Evolutionary conservation across 2,888 invertebrate species (phyloP), one percentile per base, ranked within the genome.

Genomic region (Gymnoscelis rufifasciata): DNA sequence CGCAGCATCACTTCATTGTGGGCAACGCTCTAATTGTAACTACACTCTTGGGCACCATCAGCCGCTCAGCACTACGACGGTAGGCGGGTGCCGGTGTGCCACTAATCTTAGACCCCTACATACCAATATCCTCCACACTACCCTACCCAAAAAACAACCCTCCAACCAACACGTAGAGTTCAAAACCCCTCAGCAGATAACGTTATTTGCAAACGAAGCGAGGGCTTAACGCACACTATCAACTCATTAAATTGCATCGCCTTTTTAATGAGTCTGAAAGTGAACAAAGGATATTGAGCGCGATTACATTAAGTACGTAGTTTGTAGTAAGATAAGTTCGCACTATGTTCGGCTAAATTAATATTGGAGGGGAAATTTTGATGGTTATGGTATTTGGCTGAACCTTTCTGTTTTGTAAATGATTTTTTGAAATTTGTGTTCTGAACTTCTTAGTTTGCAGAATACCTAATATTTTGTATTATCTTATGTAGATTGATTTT

Each of bases 261-360:
- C 81, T 87, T 88, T 88, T 88, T 88, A 88, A 88, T 88, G 88
- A 88, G 86, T 87, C 88, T 86, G 88, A 87, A 86, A 87, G 84
- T 86, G 84, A 88, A 88, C 87, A 88, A 88, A 88, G 87, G 87
- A 83, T 88, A 86, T 87, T 76, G 84, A 75, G 72, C 77, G 71
- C 87, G 87, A 86, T 87, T 87, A 87, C 87, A 86, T 84, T 86
- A 84, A 87, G 86, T 76, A 79, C 75, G 74, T 77, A 78, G 78
- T 82, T 58, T 81, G 78, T 78, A 74, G 74, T 74, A 78, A 75
- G 72, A 75, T 78, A 77, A 71, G 75, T 78, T 69, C 63, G 60
- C 64, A 66, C 65, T 63, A 64, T 68, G 67, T 70, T 48, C 66
- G 67, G 59, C 57, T 63, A 53, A 57, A 57, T 56, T 43, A 56